Conservation (phyloP, 2,888 invertebrate genomes). For the Leucoptera coffeella region DNA sequence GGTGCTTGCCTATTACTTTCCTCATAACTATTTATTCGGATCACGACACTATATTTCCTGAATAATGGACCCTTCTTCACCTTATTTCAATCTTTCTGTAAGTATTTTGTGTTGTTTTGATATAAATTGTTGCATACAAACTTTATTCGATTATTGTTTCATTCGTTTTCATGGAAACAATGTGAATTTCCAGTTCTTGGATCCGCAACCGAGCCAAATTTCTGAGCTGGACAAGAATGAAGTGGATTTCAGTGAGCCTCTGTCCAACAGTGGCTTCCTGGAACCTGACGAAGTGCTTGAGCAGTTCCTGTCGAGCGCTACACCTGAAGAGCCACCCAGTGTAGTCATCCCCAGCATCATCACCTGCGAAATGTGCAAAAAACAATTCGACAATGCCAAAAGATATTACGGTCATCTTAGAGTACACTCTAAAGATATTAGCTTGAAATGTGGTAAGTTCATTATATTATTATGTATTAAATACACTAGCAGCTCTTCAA, state of each 20-base stretch:
- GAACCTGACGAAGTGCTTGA: slow-evolving; percentile 32
- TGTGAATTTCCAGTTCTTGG: too few species aligned
- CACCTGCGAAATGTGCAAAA: slow-evolving; percentile 38
- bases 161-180: too few species aligned
- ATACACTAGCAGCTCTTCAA: too few species aligned
- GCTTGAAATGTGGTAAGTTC: slow-evolving; percentile 34
- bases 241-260: slow-evolving; percentile 5
- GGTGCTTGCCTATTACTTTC: too few species aligned
- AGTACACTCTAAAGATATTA: slow-evolving; percentile 38
- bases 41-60: too few species aligned
- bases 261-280: slow-evolving; percentile 17
- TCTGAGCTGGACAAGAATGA: too few species aligned
- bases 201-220: too few species aligned
- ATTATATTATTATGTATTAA: too few species aligned
- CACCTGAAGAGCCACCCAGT: slow-evolving; percentile 35
- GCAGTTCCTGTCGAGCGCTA: slow-evolving; percentile 32
- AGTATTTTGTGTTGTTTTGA: too few species aligned
- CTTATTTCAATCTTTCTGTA: slow-evolving; percentile 35
- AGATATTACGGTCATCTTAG: slow-evolving; percentile 42
- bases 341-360: slow-evolving; percentile 35
- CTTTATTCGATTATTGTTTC: too few species aligned
- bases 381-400: slow-evolving; percentile 38
- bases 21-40: too few species aligned
- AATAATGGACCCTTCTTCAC: slow-evolving; percentile 26
- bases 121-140: too few species aligned